Percentiles rank a stretch among this genome's conserved stretches.
phyloP scores from a whole-genome alignment of 2,113 vertebrate genomes.

The Protobothrops flavoviridis region DNA sequence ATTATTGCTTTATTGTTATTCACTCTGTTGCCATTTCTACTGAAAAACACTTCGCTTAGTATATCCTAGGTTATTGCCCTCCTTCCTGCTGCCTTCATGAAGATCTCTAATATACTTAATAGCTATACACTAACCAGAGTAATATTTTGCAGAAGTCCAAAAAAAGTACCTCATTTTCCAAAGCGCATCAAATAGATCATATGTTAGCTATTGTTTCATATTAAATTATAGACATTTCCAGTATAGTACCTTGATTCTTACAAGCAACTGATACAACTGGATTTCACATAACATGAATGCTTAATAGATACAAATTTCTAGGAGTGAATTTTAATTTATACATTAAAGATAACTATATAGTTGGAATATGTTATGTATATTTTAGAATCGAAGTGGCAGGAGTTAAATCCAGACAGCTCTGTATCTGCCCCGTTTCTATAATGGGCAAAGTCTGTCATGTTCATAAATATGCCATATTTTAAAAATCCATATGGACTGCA shows the following conservation, averaged over 20 bases:
- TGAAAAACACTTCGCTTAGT: constrained; percentile 3
- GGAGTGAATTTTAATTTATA: constrained; percentile 6
- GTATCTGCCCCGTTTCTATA: constrained; percentile 8
- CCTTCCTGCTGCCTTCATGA: not conserved
- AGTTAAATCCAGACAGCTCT: not conserved
- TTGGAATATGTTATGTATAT: not conserved
- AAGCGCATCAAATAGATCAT: constrained; percentile 2
- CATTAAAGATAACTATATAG: constrained; percentile 7
- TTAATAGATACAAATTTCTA: not conserved
- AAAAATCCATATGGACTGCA: constrained; percentile 18
- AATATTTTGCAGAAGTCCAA: not conserved
- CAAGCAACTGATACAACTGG: not conserved
- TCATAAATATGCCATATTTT: not conserved
- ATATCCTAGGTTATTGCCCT: not conserved
- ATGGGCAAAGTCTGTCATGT: not conserved
- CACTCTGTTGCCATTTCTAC: not conserved
- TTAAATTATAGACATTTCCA: not conserved
- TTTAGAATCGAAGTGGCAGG: not conserved
- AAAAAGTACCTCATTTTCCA: not conserved
- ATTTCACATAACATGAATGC: not conserved
- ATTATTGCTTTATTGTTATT: not conserved
- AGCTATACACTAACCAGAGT: not conserved
- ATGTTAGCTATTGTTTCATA: not conserved
- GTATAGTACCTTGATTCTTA: not conserved
- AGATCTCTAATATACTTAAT: not conserved